Conservation (phyloP, 2,888 invertebrate species). For the Barypeithes pellucidus region DNA sequence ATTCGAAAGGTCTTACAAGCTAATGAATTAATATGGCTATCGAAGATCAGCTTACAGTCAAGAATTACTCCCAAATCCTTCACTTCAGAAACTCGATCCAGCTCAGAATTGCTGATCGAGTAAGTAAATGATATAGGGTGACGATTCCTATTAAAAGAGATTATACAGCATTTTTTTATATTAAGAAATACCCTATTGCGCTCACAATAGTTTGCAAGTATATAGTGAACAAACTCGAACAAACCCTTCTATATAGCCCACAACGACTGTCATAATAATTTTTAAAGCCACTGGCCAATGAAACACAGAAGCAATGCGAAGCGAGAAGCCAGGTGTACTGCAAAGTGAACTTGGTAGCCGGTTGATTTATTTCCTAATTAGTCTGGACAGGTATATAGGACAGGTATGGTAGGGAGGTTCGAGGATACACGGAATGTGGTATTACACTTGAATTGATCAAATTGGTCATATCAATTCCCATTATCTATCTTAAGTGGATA, state of each 20-base stretch:
- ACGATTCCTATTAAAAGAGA: too few species aligned
- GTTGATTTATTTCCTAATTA: conserved; percentile 71
- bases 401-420: conserved; percentile 66
- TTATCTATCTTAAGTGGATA: conserved; percentile 57
- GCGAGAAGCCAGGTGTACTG: conserved; percentile 58
- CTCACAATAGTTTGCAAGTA: neutral
- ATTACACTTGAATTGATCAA: conserved; percentile 63
- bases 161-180: too few species aligned
- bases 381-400: conserved; percentile 70
- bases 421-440: conserved; percentile 63
- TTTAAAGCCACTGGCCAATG: conserved; percentile 3
- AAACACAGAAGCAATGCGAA: conserved; percentile 16
- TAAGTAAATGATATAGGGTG: too few species aligned
- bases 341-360: conserved; percentile 57
- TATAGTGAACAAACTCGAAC: neutral
- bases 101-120: too few species aligned
- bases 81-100: too few species aligned
- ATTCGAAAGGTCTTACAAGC: too few species aligned
- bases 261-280: conserved; percentile 17
- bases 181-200: too few species aligned
- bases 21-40: too few species aligned
- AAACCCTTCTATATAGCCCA: neutral
- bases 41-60: too few species aligned
- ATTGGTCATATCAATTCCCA: conserved; percentile 60
- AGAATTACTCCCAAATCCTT: too few species aligned